Conservation (phyloP, 2,888 invertebrate species). For the Orthonevra nobilis region DNA sequence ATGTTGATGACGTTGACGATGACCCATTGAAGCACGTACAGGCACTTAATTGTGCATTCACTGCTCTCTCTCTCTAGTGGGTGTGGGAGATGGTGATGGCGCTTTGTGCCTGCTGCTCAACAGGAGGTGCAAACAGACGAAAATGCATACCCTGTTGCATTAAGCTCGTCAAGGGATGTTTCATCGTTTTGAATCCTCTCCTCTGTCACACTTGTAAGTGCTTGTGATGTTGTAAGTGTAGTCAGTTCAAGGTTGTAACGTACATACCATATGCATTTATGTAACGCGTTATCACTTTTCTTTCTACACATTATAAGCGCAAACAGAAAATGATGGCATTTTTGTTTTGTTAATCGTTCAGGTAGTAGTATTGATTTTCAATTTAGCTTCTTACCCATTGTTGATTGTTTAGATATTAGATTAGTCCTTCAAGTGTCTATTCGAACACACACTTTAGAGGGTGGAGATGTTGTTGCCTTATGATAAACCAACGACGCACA, state of each 20-base stretch:
- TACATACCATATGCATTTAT: background rate
- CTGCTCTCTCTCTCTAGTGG: constrained; percentile 35
- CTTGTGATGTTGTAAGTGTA: constrained; percentile 12
- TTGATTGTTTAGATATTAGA: constrained; percentile 15
- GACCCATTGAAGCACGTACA: constrained; percentile 62
- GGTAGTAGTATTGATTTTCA: constrained; percentile 57
- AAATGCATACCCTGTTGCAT: constrained; percentile 46
- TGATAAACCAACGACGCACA: background rate
- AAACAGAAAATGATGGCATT: too few species aligned
- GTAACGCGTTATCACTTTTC: too few species aligned
- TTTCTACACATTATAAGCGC: too few species aligned
- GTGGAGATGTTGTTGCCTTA: too few species aligned
- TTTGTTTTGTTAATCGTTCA: too few species aligned
- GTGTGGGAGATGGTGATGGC: background rate
- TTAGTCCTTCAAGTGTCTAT: background rate
- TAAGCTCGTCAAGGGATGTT: too few species aligned
- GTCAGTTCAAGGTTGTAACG: constrained; percentile 43
- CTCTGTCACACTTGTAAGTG: background rate
- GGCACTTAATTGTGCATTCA: constrained; percentile 62
- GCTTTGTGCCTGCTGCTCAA: background rate
- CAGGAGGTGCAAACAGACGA: constrained; percentile 25
- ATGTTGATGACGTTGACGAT: constrained; percentile 25
- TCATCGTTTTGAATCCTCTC: background rate
- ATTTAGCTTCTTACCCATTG: constrained; percentile 33
- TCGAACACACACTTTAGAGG: background rate